Evolutionary conservation across 2,113 vertebrate species (phyloP).

Genomic region (Esox niger): DNA sequence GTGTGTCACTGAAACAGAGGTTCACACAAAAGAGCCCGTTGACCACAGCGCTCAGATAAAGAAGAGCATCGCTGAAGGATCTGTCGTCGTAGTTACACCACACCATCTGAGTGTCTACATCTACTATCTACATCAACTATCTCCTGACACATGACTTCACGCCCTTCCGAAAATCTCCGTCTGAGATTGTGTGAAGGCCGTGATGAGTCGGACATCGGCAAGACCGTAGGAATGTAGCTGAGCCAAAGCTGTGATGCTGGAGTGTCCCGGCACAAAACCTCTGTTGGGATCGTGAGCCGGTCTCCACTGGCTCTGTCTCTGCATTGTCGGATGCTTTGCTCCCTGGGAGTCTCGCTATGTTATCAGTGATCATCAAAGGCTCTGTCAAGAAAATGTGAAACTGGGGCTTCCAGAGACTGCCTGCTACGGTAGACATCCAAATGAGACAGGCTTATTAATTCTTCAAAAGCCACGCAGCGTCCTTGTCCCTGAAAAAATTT

Average conservation of each 20-base stretch:
- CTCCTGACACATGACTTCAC: no score
- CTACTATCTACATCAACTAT: no score
- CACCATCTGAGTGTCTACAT: no score
- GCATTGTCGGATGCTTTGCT: conserved; percentile 59
- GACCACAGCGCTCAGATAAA: no score
- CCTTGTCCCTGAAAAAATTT: conserved; percentile 63
- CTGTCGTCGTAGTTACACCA: no score
- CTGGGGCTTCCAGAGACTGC: conserved; percentile 56
- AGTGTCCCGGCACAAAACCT: conserved; percentile 63
- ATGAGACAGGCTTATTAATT: conserved; percentile 72
- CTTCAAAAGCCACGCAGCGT: conserved; percentile 65
- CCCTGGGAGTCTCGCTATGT: conserved; percentile 55
- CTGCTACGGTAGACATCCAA: conserved; percentile 59
- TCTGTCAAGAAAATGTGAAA: conserved; percentile 72
- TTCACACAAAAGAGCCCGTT: no score
- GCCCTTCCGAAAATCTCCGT: no score
- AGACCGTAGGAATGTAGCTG: no score
- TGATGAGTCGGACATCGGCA: no score
- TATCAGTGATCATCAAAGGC: conserved; percentile 77
- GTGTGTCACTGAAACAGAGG: no score
- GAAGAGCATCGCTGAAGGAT: no score
- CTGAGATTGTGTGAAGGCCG: no score
- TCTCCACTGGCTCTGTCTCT: conserved; percentile 63
- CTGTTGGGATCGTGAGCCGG: conserved; percentile 67
- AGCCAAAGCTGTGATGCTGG: conserved; percentile 32